Evolutionary conservation across 2,888 invertebrate species (phyloP), one percentile per base, ranked within the genome.

Genomic region (Platycheirus albimanus): DNA sequence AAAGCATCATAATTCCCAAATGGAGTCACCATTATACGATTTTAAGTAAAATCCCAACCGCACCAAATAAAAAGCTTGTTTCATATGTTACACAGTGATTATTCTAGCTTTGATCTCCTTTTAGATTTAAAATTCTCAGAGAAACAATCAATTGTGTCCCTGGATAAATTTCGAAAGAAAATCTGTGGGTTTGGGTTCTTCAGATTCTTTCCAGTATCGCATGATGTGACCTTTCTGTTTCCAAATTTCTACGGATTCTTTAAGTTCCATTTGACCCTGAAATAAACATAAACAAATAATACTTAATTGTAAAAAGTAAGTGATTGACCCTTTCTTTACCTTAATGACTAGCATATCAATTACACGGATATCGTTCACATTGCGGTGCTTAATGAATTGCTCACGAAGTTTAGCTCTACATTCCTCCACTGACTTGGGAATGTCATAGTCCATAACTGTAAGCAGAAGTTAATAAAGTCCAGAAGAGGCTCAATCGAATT

Each of bases 221-320:
- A 98, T 98, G 20, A 99, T 90, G 88, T 97, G 96, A 10, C 95
- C 94, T 86, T 95, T 95, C 88, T 97, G 97, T 90, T 98, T 98
- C 97, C 98, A 98, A 70, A 94, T 93, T 85, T 96, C 93, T 0
- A 95, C 95, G 0, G 95, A 92, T 92, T 99, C 98, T 88, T 96
- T 95, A 19, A 99, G 92, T 88, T 98, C 98, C 97, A 98, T 97
- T 93, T 98, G 98, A 56, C 98, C 98, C 97, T 97, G 19, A 15
- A 33, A 56, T 8, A 58, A 24, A 8, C 92, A 91, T 79, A 86
- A 84, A 75, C 43, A 78, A 72, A 45, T 43, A 17, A 33, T 7
- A 64, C n/a, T n/a, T n/a, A n/a, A n/a, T n/a, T n/a, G n/a, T n/a
- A n/a, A n/a, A n/a, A n/a, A n/a, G n/a, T n/a, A n/a, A n/a, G n/a